Evolutionary conservation across 2,888 invertebrate genomes (phyloP).

Genomic region (Hypena proboscidalis): DNA sequence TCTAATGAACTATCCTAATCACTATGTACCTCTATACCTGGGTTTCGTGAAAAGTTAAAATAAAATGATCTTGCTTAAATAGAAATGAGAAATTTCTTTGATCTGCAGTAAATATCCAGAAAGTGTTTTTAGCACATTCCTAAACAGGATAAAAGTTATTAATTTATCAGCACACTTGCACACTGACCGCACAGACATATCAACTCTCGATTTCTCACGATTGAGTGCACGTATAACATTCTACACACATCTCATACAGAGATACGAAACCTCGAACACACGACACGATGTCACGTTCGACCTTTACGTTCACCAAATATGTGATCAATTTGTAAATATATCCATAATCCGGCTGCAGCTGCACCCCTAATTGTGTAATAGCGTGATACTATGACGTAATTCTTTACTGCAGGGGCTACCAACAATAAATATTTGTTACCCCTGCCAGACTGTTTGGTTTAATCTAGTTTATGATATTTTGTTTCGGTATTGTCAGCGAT

Average conservation of each 20-base stretch:
- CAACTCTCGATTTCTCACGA: too few species aligned
- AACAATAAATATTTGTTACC: slow-evolving; percentile 24
- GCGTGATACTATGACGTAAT: slow-evolving; percentile 42
- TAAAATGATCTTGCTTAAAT: too few species aligned
- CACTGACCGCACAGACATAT: too few species aligned
- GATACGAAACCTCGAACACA: slow-evolving; percentile 4
- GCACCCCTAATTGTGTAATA: slow-evolving; percentile 43
- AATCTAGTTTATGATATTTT: slow-evolving; percentile 30
- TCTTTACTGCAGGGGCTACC: slow-evolving; percentile 28
- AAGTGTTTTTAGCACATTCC: too few species aligned
- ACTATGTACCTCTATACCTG: too few species aligned
- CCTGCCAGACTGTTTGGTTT: slow-evolving; percentile 18
- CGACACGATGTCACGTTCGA: slow-evolving; percentile 29
- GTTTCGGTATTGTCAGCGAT: slow-evolving; percentile 23
- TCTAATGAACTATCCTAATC: too few species aligned
- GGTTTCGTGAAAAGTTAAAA: too few species aligned
- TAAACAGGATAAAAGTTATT: too few species aligned
- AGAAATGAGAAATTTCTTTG: too few species aligned
- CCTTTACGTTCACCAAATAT: slow-evolving; percentile 30
- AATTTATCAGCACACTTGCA: too few species aligned
- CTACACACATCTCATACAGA: slow-evolving; percentile 13
- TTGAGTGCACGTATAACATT: not conserved
- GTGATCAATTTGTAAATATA: slow-evolving; percentile 23
- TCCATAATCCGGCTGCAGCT: slow-evolving; percentile 30
- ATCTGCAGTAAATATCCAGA: too few species aligned